Conservation (phyloP, 2,113 vertebrate species). For the Pachycephala philippinensis region DNA sequence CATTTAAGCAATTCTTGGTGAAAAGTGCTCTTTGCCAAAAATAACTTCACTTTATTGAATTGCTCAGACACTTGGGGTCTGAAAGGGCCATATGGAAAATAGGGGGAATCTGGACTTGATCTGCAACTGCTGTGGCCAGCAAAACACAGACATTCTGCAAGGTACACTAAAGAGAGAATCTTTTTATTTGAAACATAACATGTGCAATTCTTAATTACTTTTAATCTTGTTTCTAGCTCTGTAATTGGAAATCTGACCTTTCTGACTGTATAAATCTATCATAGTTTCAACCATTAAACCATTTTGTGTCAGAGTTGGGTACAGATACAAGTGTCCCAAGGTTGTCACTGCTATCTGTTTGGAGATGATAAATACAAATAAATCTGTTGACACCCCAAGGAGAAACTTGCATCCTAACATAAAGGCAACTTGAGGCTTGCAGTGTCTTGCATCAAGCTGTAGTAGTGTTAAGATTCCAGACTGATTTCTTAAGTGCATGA, state of each 20-base stretch:
- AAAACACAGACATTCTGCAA: neutral
- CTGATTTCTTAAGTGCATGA: neutral
- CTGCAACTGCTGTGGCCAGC: neutral
- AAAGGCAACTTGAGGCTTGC: neutral
- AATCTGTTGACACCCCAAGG: neutral
- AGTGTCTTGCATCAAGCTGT: neutral
- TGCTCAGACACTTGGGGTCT: neutral
- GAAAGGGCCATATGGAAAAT: neutral
- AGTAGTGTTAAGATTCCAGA: neutral
- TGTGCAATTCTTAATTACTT: neutral
- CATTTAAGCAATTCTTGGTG: neutral
- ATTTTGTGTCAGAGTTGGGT: neutral
- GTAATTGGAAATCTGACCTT: neutral
- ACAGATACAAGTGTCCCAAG: neutral
- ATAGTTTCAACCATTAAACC: neutral
- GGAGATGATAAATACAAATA: neutral
- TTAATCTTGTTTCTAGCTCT: neutral
- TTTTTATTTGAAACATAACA: neutral
- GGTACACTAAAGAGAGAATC: neutral
- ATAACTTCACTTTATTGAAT: neutral
- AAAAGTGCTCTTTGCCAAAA: constrained; percentile 16
- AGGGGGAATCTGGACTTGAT: neutral
- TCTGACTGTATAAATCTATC: neutral
- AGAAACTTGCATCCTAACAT: neutral
- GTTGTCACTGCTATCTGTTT: neutral